Evolutionary conservation across 1,140 invertebrate genomes (phyloP), one percentile per base, ranked within the genome.

Genomic region (Vollenhovia emeryi): DNA sequence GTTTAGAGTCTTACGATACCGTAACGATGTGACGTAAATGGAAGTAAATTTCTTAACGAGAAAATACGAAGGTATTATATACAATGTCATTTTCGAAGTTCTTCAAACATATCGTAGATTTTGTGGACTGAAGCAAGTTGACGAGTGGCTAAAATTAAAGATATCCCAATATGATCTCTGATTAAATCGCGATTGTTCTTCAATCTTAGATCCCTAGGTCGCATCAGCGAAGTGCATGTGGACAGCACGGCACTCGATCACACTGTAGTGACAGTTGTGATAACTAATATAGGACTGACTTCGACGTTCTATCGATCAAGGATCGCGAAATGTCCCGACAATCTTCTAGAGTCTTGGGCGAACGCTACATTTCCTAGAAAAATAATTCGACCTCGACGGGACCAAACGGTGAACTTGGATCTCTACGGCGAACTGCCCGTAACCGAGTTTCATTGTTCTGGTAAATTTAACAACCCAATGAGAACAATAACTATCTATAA

Each of bases 211-310:
- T 83, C 91, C n/a, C 85, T 87, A 21, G 95, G 92, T 9, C 91
- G 91, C 30, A 93, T 95, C 5, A 94, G 94, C 21, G 93, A 95
- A 87, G 91, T 95, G 5, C 93, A 95, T 71, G 88, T 94, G 6
- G 94, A 95, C 66, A 92, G 91, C 50, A 93, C 93, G 0, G 90
- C 91, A 64, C 75, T 91, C 5, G 91, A 92, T 84, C 92, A 92
- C 73, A 95, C 95, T 7, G 82, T 88, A 30, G 85, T 95, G 21
- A 94, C 91, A 18, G 90, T 93, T 6, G 93, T 95, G 87, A 90
- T 95, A 11, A 94, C 92, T 8, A 95, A 95, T 87, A 91, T 87
- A 27, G 95, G 95, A 36, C 85, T 95, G 50, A 87, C 91, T 4
- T 92, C 92, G 36, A 91, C 90, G 18, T 75, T 91, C 8, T 95